A percentile compares a stretch with the other conserved stretches of the same genome.
These are phyloP conservation scores for Mylabris sibirica DNA, from an alignment of 2,888 invertebrate genomes.

Conservation along the genomic window DNA sequence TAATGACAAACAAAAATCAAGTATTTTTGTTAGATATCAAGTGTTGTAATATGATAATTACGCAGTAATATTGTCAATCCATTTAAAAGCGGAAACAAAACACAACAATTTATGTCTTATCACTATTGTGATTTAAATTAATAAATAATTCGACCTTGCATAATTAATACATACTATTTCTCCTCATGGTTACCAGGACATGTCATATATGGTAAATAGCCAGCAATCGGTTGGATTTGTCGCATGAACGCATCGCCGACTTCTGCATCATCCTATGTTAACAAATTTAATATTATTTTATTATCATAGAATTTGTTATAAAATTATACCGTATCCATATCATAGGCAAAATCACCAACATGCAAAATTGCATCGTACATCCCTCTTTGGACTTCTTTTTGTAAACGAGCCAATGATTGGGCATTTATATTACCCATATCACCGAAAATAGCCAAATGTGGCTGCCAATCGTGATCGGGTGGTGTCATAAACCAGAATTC, in stretches of 20 bases:
- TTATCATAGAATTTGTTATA: not conserved
- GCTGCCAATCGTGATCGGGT: slow-evolving; percentile 76
- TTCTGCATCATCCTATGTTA: slow-evolving; percentile 72
- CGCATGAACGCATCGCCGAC: slow-evolving; percentile 94
- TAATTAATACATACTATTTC: slow-evolving; percentile 69
- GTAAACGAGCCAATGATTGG: slow-evolving; percentile 82
- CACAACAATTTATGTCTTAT: not conserved
- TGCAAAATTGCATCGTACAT: slow-evolving; percentile 88
- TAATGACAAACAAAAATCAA: not conserved
- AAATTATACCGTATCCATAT: slow-evolving; percentile 75
- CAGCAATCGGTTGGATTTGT: slow-evolving; percentile 88
- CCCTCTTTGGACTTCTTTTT: slow-evolving; percentile 81
- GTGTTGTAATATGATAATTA: not conserved
- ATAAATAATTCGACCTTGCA: not conserved
- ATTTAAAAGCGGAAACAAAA: not conserved
- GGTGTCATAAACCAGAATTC: slow-evolving; percentile 79
- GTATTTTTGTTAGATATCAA: not conserved
- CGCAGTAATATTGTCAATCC: not conserved
- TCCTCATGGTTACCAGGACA: slow-evolving; percentile 93
- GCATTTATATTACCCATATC: slow-evolving; percentile 96
- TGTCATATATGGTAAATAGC: slow-evolving; percentile 90
- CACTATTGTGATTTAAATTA: not conserved
- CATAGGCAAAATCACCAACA: slow-evolving; percentile 95
- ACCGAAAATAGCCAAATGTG: slow-evolving; percentile 86
- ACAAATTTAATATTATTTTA: slow-evolving; percentile 31